Base-by-base conservation (phyloP, 2,888 invertebrate species). In the Acanthacorydalis orientalis region DNA sequence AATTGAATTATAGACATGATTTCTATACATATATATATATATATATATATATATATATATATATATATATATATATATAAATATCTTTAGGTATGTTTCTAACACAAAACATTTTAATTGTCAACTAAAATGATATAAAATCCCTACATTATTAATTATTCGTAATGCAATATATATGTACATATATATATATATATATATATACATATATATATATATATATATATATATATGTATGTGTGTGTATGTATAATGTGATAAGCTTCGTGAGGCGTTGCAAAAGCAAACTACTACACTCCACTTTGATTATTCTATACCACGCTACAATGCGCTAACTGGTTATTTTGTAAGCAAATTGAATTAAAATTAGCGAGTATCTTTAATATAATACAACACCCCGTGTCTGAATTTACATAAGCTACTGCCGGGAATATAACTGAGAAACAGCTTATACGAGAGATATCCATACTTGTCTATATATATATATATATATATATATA, bases 291-390 rank as follows among this genome's bases (percentile, higher is more conserved):
- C 23, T 23, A 23, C 23, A 23, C 23, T 23, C 39, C 15, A 38
- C 14, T 38, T 38, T 15, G 39, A 38, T 38, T 38, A 38, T 38
- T 38, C 39, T 15, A 15, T 15, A 9, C 39, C 39, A 38, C 39
- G 39, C 39, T 10, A 38, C 39, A 38, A 38, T 38, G 39, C 12
- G 58, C 58, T 59, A 60, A 60, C 60, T 60, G 60, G 56, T 60
- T 60, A 61, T 61, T 62, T 59, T 60, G 58, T 58, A 60, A 61
- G 60, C 59, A 59, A 61, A 62, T 60, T 56, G 56, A 56, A 61
- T 61, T 61, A 61, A 57, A 57, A 60, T 59, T 59, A 59, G 58
- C 59, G 23, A 57, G 55, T 57, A 57, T 59, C 58, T 59, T 58
- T 45, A 49, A 59, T 55, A 57, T 60, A 15, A 38, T 55, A 57